phyloP scores from a whole-genome alignment of 2,888 invertebrate genomes.

The Lepidocyrtoides sp. region DNA sequence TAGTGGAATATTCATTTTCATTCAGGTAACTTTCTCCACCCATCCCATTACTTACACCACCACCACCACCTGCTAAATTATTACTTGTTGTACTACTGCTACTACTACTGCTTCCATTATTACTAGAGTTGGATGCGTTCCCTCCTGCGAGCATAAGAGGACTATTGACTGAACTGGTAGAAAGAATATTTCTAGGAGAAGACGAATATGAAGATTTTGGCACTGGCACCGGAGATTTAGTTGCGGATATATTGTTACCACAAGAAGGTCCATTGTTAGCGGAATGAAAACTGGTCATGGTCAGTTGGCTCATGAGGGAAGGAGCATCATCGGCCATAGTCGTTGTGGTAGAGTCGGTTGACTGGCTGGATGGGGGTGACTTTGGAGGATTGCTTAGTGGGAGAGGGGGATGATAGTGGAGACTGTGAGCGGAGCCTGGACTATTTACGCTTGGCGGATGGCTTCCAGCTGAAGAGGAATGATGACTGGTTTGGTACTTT shows the following conservation, averaged over 20 bases:
- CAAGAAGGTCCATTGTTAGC: constrained; percentile 39
- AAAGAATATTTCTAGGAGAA: constrained; percentile 58
- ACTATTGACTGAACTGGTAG: constrained; percentile 67
- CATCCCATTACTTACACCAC: constrained; percentile 33
- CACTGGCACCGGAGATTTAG: constrained; percentile 84
- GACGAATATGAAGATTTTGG: constrained; percentile 80
- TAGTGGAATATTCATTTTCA: constrained; percentile 84
- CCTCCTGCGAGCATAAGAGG: neutral
- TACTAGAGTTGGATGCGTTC: constrained; percentile 50
- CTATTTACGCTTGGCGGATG: constrained; percentile 76
- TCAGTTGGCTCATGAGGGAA: constrained; percentile 74
- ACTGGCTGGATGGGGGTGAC: constrained; percentile 83
- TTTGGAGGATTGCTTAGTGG: constrained; percentile 81
- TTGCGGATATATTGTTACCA: constrained; percentile 44
- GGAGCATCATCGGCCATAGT: constrained; percentile 79
- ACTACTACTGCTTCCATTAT: constrained; percentile 46
- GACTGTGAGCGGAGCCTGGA: constrained; percentile 69
- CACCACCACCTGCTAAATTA: constrained; percentile 51
- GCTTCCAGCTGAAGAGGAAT: constrained; percentile 66
- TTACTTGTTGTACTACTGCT: constrained; percentile 71
- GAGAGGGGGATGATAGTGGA: constrained; percentile 80
- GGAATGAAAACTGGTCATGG: constrained; percentile 71
- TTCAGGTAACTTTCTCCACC: constrained; percentile 84
- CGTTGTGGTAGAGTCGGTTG: constrained; percentile 82
- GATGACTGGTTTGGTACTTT: constrained; percentile 80